Base-by-base conservation (phyloP, 23 tunicate genomes). In the Trididemnum miniatum region DNA sequence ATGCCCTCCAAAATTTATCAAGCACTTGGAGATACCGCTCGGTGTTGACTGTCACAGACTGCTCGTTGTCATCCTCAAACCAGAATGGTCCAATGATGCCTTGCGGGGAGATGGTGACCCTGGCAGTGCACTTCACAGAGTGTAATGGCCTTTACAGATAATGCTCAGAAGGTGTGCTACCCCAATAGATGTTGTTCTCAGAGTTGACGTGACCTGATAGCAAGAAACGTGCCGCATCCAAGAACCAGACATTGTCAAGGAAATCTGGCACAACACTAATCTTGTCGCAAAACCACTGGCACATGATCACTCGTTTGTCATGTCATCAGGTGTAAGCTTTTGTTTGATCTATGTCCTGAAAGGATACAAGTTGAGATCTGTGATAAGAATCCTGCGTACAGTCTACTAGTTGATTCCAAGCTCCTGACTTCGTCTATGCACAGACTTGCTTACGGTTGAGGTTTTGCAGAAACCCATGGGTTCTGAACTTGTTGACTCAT, bases 1-100 rank as follows among this genome's bases (percentile, higher is more conserved):
- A 75, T 59, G 76, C 83, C 60, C 35, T 78, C 83, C 71, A 78
- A 75, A 59, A 78, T 60, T 74, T 74, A 25, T 39, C 71, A 57
- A 27, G 71, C 83, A 78, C 83, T 35, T 78, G 40, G 26, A 78
- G 35, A 78, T 78, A 59, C 60, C 76, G 57, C n/a, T n/a, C n/a
- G n/a, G n/a, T n/a, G n/a, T n/a, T n/a, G n/a, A n/a, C n/a, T n/a
- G n/a, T n/a, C n/a, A n/a, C n/a, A n/a, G n/a, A n/a, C n/a, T n/a
- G n/a, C n/a, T n/a, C n/a, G n/a, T n/a, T n/a, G n/a, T n/a, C n/a
- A n/a, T n/a, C n/a, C n/a, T n/a, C n/a, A n/a, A n/a, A n/a, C n/a
- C n/a, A n/a, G n/a, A n/a, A n/a, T 49, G 57, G 77, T 71, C 51
- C 77, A 71, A 71, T 71, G 77, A 32, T 35, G 51, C 77, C 51